Base-by-base conservation (phyloP, 2,113 vertebrate species). In the Scopus umbretta region DNA sequence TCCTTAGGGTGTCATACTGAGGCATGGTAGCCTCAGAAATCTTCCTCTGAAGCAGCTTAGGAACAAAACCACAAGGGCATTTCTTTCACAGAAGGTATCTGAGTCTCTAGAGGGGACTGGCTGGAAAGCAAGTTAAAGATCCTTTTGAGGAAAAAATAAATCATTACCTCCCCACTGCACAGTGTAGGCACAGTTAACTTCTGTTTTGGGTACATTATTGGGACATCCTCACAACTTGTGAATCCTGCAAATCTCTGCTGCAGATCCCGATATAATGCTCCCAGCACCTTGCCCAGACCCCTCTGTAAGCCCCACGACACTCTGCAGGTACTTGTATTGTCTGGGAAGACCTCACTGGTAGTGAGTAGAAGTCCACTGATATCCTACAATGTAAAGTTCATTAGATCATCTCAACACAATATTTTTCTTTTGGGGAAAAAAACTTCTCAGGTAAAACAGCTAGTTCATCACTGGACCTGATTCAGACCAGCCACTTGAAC, bases 251-350 rank as follows among this genome's bases (percentile, higher is more conserved):
- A 76, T 68, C 9, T 83, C 50, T 94, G 21, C 22, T 66, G 22
- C 40, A 67, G 19, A 74, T 30, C n/a, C 6, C 2, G 7, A 29
- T 9, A 38, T 6, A 76, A 58, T 59, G 13, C 15, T 74, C 29
- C 32, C 34, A 61, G 63, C 3, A 43, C 2, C 9, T 25, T 55
- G 25, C 29, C 25, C 21, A 30, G 47, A 42, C n/a, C 9, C 23
- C 27, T 71, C n/a, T 1, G 3, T 65, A 61, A 36, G 11, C 2
- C 18, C 8, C 3, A 2, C 1, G 9, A 70, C 21, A 8, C 16
- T 52, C 34, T 43, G 16, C 27, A 71, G 40, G 14, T 32, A 50
- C 47, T 70, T 74, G 5, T 23, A 45, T 38, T 2, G 1, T 10
- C 62, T 88, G 56, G 50, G 25, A 74, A 81, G n/a, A 32, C 14